Base-by-base conservation (phyloP, 2,797 vertebrate species). In the Mormyrops boulengeri region DNA sequence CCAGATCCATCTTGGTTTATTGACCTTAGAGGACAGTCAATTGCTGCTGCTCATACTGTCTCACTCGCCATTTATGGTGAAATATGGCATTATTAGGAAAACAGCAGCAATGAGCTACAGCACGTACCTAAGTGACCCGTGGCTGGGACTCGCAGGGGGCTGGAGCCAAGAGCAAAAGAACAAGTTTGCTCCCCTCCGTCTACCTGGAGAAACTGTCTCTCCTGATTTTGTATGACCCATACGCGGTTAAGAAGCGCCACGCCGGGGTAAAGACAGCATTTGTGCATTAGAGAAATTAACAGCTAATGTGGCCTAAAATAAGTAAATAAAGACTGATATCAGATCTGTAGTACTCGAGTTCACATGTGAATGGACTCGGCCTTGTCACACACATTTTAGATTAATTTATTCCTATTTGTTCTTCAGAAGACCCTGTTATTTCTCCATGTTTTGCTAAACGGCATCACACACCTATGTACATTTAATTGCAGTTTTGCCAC, bases 1-100 rank as follows among this genome's bases (percentile, higher is more conserved):
- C 73, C 88, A 60, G 2, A 89, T 49, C 50, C 53, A 26, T 44
- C 55, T 85, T 26, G 41, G 19, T 89, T 89, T 62, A 84, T 62
- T 38, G 88, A 77, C 88, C 88, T 69, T 34, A 34, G 49, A 11
- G 7, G 38, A 52, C 1, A 85, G 80, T 49, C 8, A 49, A 41
- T 12, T 9, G 53, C 12, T 44, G 1, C n/a, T 5, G 19, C 41
- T 14, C 88, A 53, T 3, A 12, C 14, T 8, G 53, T 53, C 53
- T 26, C 77, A 2, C 4, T 47, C n/a, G 49, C 77, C 44, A 12
- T 55, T 80, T 80, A 41, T 80, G 73, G 73, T 44, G 73, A 88
- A 44, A 80, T 80, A 80, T 44, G 38, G 73, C 41, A 44, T 41
- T 44, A 80, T 44, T 80, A 80, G 41, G 17, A 80, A 44, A 44